Conservation (phyloP, 2,113 vertebrate genomes). For the Sterrhoptilus dennistouni region DNA sequence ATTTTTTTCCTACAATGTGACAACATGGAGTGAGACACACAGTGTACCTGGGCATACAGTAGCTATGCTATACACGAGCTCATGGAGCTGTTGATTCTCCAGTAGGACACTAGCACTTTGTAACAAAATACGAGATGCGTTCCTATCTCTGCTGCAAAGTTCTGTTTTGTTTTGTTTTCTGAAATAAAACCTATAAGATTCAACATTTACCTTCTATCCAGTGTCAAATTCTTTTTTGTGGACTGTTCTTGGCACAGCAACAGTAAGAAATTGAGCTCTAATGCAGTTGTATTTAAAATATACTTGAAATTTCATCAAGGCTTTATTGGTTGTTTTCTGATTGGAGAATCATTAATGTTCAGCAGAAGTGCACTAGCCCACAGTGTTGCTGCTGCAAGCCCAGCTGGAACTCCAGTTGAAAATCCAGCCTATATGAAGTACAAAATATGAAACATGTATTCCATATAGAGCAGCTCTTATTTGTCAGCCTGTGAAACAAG, state of each 20-base stretch:
- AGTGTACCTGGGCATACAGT: neutral
- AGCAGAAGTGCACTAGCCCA: neutral
- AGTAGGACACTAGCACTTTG: constrained; percentile 21
- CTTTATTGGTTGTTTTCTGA: neutral
- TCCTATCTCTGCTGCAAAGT: constrained; percentile 30
- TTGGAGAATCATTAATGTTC: neutral
- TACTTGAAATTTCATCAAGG: neutral
- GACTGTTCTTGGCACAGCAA: neutral
- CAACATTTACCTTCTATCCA: neutral
- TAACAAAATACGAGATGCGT: neutral
- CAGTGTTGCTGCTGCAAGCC: neutral
- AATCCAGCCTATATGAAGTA: neutral
- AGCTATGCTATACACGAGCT: neutral
- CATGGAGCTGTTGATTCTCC: fast-evolving
- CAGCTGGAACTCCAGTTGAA: neutral
- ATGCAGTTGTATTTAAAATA: neutral
- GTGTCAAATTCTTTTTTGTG: constrained; percentile 40
- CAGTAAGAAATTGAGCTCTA: neutral
- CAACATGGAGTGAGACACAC: neutral
- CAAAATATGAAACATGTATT: neutral
- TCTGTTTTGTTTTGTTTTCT: constrained; percentile 48
- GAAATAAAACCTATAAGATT: constrained; percentile 42
- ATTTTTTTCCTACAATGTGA: neutral
- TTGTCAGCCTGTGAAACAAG: neutral
- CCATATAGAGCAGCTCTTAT: neutral